Base-by-base conservation (phyloP, 2,797 vertebrate genomes). In the Distichodus sexfasciatus region DNA sequence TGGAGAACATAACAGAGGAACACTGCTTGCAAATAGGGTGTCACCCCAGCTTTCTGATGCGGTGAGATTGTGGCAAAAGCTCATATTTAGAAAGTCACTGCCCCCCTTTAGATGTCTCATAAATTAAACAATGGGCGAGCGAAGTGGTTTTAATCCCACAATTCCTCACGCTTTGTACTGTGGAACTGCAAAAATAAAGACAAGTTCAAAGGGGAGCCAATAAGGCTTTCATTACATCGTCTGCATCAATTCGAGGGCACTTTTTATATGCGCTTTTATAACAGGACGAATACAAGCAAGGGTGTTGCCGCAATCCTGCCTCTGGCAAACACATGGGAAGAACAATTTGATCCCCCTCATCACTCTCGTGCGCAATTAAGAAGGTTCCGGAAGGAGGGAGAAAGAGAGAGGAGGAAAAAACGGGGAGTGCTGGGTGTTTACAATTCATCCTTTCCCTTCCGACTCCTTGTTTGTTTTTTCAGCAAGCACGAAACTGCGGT, bases 401-500 rank as follows among this genome's bases (percentile, higher is more conserved):
- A 8, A n/a, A 31, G 15, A 4, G 28, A 8, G 28, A 29, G 6
- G 41, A 14, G 2, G 2, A 17, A 26, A 47, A 36, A 31, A 35
- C 12, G 46, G 46, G 23, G 17, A 58, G 28, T 47, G 50, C 11
- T 3, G 50, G 15, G 19, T 78, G 65, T 80, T 81, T 81, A 78
- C 67, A 65, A 67, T 71, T 75, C 59, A 51, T 59, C 23, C 38
- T 76, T 76, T 81, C 65, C 71, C 60, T 76, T 75, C 69, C 47
- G 55, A 67, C 64, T 67, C 33, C 12, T 1, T 72, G 75, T 83
- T 83, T 79, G 75, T 75, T 83, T 78, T 81, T 55, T 78, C 68
- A 76, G 74, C 21, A 17, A 69, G 60, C 66, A 61, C 24, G 21
- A 70, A 74, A 71, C 48, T 64, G 71, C 66, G 75, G 78, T 68